These are phyloP conservation scores for Acanthurus leucopareius DNA, from an alignment of 2,797 vertebrate species.

Conservation along the genomic window DNA sequence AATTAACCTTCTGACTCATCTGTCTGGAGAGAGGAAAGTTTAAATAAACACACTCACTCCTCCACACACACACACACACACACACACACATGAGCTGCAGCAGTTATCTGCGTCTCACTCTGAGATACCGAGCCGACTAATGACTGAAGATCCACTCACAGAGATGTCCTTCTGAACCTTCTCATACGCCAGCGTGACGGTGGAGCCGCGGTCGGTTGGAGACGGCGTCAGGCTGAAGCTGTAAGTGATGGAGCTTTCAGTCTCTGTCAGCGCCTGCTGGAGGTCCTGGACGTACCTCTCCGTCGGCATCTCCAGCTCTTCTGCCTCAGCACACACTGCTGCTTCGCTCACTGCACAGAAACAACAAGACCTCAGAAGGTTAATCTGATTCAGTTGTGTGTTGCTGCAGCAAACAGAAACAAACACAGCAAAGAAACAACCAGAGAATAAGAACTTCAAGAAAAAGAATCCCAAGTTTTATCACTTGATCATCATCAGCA, in stretches of 20 bases:
- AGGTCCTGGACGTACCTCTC: constrained; percentile 90
- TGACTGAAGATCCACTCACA: constrained; percentile 78
- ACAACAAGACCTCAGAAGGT: background rate
- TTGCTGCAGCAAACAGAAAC: no score
- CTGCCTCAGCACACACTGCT: constrained; percentile 87
- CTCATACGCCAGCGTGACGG: constrained; percentile 89
- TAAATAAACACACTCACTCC: constrained; percentile 16
- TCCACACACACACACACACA: background rate
- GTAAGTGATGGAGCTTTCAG: constrained; percentile 72
- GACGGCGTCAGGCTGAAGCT: constrained; percentile 87
- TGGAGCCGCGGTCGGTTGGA: constrained; percentile 42
- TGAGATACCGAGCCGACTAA: background rate
- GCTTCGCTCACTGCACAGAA: constrained; percentile 84
- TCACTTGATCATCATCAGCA: no score
- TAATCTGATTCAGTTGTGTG: background rate
- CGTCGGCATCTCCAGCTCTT: constrained; percentile 92
- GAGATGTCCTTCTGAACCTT: constrained; percentile 92
- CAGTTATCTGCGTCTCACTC: background rate
- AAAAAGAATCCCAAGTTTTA: no score
- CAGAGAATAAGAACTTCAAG: no score
- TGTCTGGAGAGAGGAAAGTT: background rate
- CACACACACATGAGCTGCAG: background rate
- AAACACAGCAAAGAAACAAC: no score
- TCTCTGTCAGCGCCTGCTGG: constrained; percentile 84
- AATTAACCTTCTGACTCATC: constrained; percentile 7